Evolutionary conservation across 2,888 invertebrate genomes (phyloP), one percentile per base, ranked within the genome.

Genomic region (Nephrocerus scutellatus): DNA sequence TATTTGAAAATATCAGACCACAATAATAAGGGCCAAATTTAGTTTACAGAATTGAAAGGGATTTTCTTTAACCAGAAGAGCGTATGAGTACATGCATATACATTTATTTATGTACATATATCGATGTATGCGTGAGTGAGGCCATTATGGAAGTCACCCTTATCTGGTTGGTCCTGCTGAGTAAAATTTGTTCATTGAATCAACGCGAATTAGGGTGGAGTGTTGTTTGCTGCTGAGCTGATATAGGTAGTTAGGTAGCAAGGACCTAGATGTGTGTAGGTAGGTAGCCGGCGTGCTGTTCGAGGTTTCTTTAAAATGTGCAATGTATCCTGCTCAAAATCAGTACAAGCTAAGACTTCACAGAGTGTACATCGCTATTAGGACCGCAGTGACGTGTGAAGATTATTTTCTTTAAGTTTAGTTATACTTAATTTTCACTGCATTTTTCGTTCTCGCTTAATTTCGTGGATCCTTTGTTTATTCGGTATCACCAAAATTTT

Each of bases 311-410:
- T 61, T 64, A 62, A 60, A 64, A 55, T 52, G 49, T 52, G 44
- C 51, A 41, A 47, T 46, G 39, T 33, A 39, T 36, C 37, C 45
- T 24, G 44, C 43, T 46, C 51, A 50, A 54, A 52, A 47, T 59
- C 62, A 63, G 65, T 64, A 57, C 53, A 52, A 54, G 49, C 54
- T 50, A 48, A 57, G 63, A 59, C 59, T 56, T 62, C 51, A 53
- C 46, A 54, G 54, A 53, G 60, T 52, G 46, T 48, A 49, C 53
- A 56, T 21, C 2, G 30, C 25, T 23, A 32, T 30, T 15, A 14
- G 14, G 28, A n/a, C n/a, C n/a, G n/a, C n/a, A n/a, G n/a, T 26
- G 8, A 19, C 13, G 23, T 24, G 44, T 46, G 46, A 47, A n/a
- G n/a, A n/a, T n/a, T n/a, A n/a, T n/a, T n/a, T n/a, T n/a, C 46